A percentile compares a stretch with the other conserved stretches of the same genome.
Conservation (phyloP, 2,888 invertebrate species). For the Lottia scabra region DNA sequence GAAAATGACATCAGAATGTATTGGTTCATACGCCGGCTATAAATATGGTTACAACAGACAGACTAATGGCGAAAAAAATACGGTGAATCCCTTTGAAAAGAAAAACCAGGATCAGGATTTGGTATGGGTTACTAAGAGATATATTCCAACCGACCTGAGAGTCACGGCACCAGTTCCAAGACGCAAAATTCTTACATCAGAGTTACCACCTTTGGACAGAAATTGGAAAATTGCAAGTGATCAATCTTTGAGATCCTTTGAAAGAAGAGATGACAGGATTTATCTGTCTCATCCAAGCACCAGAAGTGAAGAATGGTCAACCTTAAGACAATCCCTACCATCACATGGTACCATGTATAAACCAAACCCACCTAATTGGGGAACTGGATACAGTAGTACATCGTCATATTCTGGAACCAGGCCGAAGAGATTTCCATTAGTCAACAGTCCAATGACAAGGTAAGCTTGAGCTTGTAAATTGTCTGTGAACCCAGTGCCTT, state of each 20-base stretch:
- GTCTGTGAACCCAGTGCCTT: too few relatives aligned
- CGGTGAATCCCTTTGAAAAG: conserved; percentile 15
- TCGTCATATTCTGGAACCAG: conserved; percentile 32
- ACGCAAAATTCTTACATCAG: conserved; percentile 52
- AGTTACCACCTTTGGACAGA: not conserved
- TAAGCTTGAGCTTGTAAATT: conserved; percentile 29
- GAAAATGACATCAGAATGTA: conserved; percentile 41
- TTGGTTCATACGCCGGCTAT: conserved; percentile 56
- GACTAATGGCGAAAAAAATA: conserved; percentile 38
- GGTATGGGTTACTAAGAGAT: conserved; percentile 64
- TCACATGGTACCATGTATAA: conserved; percentile 44
- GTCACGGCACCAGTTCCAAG: conserved; percentile 60
- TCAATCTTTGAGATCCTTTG: conserved; percentile 45
- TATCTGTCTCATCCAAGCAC: conserved; percentile 48
- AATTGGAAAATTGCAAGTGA: conserved; percentile 51
- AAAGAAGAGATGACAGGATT: conserved; percentile 37
- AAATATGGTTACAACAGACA: conserved; percentile 51
- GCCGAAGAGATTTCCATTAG: conserved; percentile 46
- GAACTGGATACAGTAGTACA: conserved; percentile 45
- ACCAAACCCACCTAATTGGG: conserved; percentile 57
- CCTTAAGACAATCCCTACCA: conserved; percentile 62
- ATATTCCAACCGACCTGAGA: conserved; percentile 60
- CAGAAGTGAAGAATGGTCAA: conserved; percentile 63
- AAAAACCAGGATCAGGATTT: conserved; percentile 30
- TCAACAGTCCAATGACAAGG: conserved; percentile 66